A percentile compares a stretch with the other conserved stretches of the same genome.
Conservation (phyloP, 2,113 vertebrate genomes). For the Anas platyrhynchos region DNA sequence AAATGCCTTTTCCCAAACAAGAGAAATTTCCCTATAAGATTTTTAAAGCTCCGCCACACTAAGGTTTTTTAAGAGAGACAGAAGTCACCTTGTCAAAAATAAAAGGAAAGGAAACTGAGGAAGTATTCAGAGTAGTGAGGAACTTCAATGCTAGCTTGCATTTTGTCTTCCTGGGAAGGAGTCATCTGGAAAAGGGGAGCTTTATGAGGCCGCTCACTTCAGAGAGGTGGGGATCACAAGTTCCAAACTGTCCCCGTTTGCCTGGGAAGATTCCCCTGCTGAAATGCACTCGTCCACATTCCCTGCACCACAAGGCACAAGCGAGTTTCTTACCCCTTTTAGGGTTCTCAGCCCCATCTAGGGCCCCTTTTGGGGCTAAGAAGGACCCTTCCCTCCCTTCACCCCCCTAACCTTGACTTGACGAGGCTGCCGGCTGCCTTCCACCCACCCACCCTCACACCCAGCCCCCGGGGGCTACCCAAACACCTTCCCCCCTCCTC, state of each 20-base stretch:
- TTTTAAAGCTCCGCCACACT: neutral
- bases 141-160: neutral
- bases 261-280: neutral
- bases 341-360: neutral
- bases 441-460: neutral
- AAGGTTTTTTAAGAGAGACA: neutral
- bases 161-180: neutral
- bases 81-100: neutral
- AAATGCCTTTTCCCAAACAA: neutral
- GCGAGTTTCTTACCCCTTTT: neutral
- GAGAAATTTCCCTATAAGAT: neutral
- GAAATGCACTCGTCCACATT: neutral
- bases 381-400: neutral
- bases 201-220: neutral
- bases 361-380: too few relatives aligned
- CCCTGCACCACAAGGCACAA: neutral
- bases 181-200: neutral
- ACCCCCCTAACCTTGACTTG: neutral
- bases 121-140: neutral
- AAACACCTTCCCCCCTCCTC: neutral
- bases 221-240: neutral
- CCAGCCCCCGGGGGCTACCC: accelerated
- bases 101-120: neutral
- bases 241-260: neutral
- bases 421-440: neutral